Conservation (phyloP, 2,888 invertebrate species). For the Tipula vernalis region DNA sequence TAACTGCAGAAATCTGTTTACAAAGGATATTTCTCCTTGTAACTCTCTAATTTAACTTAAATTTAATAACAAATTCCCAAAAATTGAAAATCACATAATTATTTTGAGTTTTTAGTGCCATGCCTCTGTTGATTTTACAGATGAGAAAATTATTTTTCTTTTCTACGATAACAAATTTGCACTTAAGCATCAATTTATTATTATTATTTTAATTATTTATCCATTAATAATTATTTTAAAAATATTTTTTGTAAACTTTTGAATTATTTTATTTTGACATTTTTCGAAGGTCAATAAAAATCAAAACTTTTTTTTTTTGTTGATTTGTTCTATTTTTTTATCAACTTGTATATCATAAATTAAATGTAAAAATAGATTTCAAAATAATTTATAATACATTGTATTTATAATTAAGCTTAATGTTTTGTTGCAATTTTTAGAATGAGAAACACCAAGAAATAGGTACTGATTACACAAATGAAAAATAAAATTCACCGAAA, state of each 20-base stretch:
- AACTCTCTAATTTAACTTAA: background rate
- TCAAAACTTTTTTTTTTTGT: background rate
- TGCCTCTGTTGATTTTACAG: background rate
- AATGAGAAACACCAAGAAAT: background rate
- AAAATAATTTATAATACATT: background rate
- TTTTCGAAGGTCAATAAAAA: background rate
- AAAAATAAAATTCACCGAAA: background rate
- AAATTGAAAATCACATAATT: background rate
- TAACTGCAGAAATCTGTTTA: background rate
- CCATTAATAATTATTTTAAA: background rate
- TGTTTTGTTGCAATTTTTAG: too few relatives aligned
- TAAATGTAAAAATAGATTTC: background rate
- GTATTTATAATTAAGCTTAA: background rate
- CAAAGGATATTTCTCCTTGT: background rate
- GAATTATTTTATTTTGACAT: background rate
- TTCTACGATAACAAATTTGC: background rate
- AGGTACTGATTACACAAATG: background rate
- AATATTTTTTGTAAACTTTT: background rate
- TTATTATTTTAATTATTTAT: background rate
- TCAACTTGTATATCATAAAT: background rate
- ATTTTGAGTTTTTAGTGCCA: background rate
- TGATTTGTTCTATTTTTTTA: background rate
- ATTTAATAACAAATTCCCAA: background rate
- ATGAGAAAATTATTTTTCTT: background rate
- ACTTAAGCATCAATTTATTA: background rate